phyloP scores from a whole-genome alignment of 1,140 invertebrate species.

The Hypothenemus hampei region DNA sequence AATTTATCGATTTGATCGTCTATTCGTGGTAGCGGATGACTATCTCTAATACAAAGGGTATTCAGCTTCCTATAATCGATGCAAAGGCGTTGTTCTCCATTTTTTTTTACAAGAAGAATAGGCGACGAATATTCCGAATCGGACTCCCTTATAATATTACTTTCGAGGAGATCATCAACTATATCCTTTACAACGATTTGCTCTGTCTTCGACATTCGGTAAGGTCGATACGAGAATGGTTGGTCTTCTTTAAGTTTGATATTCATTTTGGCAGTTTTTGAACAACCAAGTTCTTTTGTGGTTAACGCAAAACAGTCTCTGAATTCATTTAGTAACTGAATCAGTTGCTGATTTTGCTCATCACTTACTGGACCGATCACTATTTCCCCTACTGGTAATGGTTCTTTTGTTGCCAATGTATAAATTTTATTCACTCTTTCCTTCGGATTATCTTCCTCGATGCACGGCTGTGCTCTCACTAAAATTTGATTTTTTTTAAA shows the following conservation, averaged over 20 bases:
- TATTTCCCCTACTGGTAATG: slow-evolving; percentile 7
- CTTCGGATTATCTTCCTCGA: not conserved
- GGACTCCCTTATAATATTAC: slow-evolving; percentile 36
- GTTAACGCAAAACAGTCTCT: slow-evolving; percentile 23
- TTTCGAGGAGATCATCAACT: slow-evolving; percentile 34
- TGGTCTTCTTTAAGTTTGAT: slow-evolving; percentile 32
- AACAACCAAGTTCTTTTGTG: slow-evolving; percentile 25
- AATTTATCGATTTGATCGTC: slow-evolving; percentile 41
- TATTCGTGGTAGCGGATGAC: slow-evolving; percentile 34
- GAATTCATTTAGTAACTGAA: slow-evolving; percentile 20
- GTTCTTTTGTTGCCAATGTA: not conserved
- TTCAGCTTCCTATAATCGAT: slow-evolving; percentile 39
- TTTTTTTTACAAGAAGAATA: slow-evolving; percentile 37
- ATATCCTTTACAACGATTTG: slow-evolving; percentile 33
- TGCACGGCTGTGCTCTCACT: slow-evolving; percentile 2
- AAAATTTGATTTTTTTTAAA: slow-evolving; percentile 10
- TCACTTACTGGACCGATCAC: slow-evolving; percentile 4
- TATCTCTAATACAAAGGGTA: slow-evolving; percentile 30
- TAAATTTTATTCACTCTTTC: not conserved
- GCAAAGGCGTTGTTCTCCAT: slow-evolving; percentile 35
- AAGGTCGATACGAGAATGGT: slow-evolving; percentile 34
- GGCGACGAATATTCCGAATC: slow-evolving; percentile 40
- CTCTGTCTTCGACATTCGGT: slow-evolving; percentile 33
- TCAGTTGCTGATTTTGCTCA: slow-evolving; percentile 15
- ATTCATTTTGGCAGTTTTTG: slow-evolving; percentile 30